Conservation (phyloP, 2,113 vertebrate species). For the Xyrauchen texanus region DNA sequence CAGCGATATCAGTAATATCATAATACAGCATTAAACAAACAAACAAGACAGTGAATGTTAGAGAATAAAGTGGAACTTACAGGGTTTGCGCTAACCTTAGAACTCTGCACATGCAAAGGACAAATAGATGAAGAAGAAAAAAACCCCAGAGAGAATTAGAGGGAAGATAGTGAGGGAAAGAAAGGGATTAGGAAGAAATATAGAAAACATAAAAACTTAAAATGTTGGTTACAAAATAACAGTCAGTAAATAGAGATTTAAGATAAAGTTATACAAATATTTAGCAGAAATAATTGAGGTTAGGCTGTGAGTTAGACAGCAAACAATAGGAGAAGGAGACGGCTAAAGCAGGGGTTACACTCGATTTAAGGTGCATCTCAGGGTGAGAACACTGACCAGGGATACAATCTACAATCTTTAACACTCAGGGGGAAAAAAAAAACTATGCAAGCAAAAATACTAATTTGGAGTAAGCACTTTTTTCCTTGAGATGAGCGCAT, state of each 20-base stretch:
- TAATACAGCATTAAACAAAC: conserved; percentile 15
- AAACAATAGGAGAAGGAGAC: conserved; percentile 43
- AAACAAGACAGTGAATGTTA: conserved; percentile 51
- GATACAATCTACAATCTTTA: no score
- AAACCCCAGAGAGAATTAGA: conserved; percentile 61
- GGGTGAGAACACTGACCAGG: background rate
- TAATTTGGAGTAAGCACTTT: background rate
- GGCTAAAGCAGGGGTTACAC: background rate
- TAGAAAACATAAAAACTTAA: conserved; percentile 48
- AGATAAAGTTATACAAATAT: conserved; percentile 20
- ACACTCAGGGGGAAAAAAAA: background rate
- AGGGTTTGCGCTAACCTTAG: conserved; percentile 97
- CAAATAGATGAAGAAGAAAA: conserved; percentile 82
- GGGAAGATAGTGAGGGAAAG: conserved; percentile 63
- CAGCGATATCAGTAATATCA: background rate
- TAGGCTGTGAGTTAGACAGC: conserved; percentile 41
- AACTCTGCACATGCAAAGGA: conserved; percentile 95
- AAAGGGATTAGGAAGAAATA: conserved; percentile 28
- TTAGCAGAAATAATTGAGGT: conserved; percentile 30
- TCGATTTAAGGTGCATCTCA: background rate
- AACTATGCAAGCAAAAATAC: no score
- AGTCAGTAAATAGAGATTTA: conserved; percentile 46
- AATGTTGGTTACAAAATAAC: conserved; percentile 59
- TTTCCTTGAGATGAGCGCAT: background rate
- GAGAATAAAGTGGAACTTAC: conserved; percentile 86